Conservation (phyloP, 2,797 vertebrate genomes). For the Podarcis siculus region DNA sequence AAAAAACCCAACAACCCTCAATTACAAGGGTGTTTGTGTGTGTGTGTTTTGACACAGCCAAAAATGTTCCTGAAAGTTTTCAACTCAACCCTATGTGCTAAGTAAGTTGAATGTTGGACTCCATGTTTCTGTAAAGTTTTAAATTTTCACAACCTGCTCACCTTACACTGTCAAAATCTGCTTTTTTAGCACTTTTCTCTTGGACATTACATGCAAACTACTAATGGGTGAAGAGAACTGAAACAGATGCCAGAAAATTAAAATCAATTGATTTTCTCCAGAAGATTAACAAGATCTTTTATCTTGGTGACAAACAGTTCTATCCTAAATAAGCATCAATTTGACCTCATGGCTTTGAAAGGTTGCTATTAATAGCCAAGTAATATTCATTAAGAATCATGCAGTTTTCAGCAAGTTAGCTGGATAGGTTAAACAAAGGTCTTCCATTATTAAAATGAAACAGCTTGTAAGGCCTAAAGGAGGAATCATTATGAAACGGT, state of each 20-base stretch:
- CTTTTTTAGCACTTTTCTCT: conserved; percentile 28
- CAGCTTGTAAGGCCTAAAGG: conserved; percentile 29
- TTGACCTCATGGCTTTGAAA: conserved; percentile 57
- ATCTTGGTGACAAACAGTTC: conserved; percentile 57
- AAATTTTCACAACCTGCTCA: conserved; percentile 28
- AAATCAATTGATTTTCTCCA: conserved; percentile 58
- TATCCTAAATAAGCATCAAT: conserved; percentile 57
- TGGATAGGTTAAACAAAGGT: conserved; percentile 5
- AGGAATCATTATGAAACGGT: background rate
- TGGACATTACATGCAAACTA: background rate
- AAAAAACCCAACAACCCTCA: too few relatives aligned
- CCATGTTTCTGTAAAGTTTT: background rate
- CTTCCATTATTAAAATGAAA: conserved; percentile 11
- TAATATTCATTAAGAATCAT: conserved; percentile 40
- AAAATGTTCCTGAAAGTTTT: background rate
- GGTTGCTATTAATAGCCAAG: conserved; percentile 48
- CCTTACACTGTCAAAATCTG: conserved; percentile 8
- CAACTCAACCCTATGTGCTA: background rate
- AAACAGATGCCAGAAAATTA: conserved; percentile 60
- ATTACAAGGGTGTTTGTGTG: too few relatives aligned
- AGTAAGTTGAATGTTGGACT: background rate
- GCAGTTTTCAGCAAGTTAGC: conserved; percentile 45
- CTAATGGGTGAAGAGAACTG: conserved; percentile 39
- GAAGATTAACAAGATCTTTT: conserved; percentile 56
- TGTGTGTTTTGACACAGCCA: background rate